A percentile compares a stretch with the other conserved stretches of the same genome.
Evolutionary conservation across 2,113 vertebrate species (phyloP).

Genomic region (Rhegmatorhina hoffmannsi): DNA sequence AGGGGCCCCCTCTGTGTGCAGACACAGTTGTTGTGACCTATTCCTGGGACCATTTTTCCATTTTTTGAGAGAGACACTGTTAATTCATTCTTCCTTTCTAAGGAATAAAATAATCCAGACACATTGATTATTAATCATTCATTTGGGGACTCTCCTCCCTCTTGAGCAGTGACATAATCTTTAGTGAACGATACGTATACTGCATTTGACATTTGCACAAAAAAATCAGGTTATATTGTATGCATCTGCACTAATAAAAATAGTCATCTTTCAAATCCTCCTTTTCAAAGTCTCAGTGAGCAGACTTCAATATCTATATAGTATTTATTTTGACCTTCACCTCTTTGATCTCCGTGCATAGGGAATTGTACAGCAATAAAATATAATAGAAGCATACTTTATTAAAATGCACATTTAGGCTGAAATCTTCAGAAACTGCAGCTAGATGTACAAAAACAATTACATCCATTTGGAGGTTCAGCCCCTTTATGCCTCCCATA

Average conservation of each 20-base stretch:
- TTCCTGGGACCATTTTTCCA: constrained; percentile 50
- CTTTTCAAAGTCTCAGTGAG: constrained; percentile 68
- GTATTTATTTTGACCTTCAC: constrained; percentile 63
- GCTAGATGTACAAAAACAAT: not conserved
- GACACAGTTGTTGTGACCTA: constrained; percentile 13
- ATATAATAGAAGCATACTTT: constrained; percentile 16
- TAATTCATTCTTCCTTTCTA: constrained; percentile 70
- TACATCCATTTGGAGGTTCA: not conserved
- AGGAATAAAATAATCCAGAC: constrained; percentile 75
- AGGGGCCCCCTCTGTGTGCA: not conserved
- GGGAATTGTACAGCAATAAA: not conserved
- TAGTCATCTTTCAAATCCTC: constrained; percentile 75
- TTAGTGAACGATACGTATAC: constrained; percentile 68
- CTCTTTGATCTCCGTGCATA: constrained; percentile 14
- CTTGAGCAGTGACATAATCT: constrained; percentile 76
- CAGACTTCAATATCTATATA: constrained; percentile 66
- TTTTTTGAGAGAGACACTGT: constrained; percentile 66
- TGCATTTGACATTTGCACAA: constrained; percentile 76
- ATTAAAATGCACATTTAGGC: constrained; percentile 32
- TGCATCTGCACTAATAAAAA: constrained; percentile 79
- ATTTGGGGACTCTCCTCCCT: constrained; percentile 67
- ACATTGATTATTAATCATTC: constrained; percentile 82
- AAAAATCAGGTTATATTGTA: constrained; percentile 71
- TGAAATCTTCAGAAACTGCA: not conserved
- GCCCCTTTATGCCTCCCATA: not conserved